phyloP scores from a whole-genome alignment of 2,797 vertebrate species.

The Ctenopoma kingsleyae region DNA sequence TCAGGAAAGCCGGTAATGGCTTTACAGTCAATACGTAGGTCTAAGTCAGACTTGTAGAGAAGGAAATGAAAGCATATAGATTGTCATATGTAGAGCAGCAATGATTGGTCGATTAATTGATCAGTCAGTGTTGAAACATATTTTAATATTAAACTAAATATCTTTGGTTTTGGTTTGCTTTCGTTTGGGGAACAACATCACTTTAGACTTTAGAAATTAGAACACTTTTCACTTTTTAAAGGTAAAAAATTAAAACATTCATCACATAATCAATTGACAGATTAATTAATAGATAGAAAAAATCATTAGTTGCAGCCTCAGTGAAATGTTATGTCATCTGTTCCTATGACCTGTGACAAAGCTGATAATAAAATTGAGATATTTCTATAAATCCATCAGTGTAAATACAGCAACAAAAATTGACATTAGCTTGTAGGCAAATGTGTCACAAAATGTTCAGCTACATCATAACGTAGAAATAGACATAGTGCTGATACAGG shows the following conservation, averaged over 20 bases:
- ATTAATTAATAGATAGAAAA: neutral
- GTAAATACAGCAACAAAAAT: neutral
- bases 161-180: too few relatives aligned
- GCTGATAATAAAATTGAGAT: neutral
- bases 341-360: constrained; percentile 12
- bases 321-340: neutral
- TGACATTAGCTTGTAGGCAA: neutral
- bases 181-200: neutral
- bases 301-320: neutral
- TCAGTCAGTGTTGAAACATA: neutral
- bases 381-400: neutral
- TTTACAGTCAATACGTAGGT: constrained; percentile 48
- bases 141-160: neutral
- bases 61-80: too few relatives aligned
- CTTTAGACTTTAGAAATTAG: too few relatives aligned
- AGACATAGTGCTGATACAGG: neutral
- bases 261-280: neutral
- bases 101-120: neutral
- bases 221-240: too few relatives aligned
- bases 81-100: neutral
- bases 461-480: neutral
- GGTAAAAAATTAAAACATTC: too few relatives aligned
- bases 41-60: constrained; percentile 15
- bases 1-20: constrained; percentile 59
- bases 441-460: neutral